Evolutionary conservation across 2,113 vertebrate genomes (phyloP), one percentile per base, ranked within the genome.

Genomic region (Corapipo altera): DNA sequence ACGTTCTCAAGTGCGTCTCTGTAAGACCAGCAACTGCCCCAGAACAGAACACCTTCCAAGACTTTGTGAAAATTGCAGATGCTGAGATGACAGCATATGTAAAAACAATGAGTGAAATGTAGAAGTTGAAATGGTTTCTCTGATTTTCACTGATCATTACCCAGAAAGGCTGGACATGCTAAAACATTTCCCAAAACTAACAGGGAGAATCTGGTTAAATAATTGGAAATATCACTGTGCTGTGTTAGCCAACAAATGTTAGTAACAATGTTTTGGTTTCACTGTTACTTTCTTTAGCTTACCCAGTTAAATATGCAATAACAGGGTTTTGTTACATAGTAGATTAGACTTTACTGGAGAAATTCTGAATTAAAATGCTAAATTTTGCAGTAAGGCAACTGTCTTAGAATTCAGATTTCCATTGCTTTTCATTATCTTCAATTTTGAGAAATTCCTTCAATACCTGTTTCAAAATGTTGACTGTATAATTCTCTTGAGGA

Each of bases 1-100:
- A 99, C 43, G 41, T 98, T 93, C 98, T 99, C 88, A 97, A 97
- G 88, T 99, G 99, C 15, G 97, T 99, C 81, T 99, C 99, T 54
- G 98, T 99, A 35, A 98, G 99, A 92, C 97, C 99, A 2, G 98
- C 98, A 55, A 98, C 98, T 85, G 86, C 95, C 84, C 97, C 98
- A 24, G 99, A 99, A 97, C 98, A 99, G 96, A 98, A 98, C 74
- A 98, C 98, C 32, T 98, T 98, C 87, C 98, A 98, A 79, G 98
- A 98, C 67, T 98, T 99, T 67, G 98, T 99, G 88, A 98, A 93
- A 95, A 97, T 89, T 46, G 98, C 97, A 51, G 98, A 99, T 84
- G 70, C 94, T 54, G 98, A 98, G 96, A 99, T 99, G 99, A 98
- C 97, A 84, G 93, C 88, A 27, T 98, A 98, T 85, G 96, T 98